These are phyloP conservation scores for Trichonephila clavata DNA, from an alignment of 1,140 invertebrate genomes.

Conservation along the genomic window DNA sequence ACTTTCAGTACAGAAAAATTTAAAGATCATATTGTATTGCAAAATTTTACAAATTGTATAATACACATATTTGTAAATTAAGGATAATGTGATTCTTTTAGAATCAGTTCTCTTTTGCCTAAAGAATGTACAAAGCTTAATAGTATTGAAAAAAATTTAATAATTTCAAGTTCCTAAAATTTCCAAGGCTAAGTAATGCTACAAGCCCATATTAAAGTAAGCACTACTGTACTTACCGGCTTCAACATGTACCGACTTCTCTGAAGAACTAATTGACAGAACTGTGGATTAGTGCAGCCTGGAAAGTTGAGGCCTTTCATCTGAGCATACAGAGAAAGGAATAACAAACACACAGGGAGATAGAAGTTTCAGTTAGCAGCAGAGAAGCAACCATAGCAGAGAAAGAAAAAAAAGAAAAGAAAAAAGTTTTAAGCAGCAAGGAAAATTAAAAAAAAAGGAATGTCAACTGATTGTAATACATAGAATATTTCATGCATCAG, in stretches of 20 bases:
- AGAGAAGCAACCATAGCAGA: constrained; percentile 54
- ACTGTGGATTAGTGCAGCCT: constrained; percentile 95
- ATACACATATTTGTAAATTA: too few species aligned
- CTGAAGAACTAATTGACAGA: constrained; percentile 96
- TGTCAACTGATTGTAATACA: background rate
- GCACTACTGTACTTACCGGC: constrained; percentile 89
- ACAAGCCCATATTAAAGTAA: too few species aligned
- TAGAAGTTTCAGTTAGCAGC: constrained; percentile 60
- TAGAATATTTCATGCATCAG: background rate
- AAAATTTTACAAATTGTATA: too few species aligned
- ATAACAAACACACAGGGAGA: constrained; percentile 42
- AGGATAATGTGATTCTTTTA: too few species aligned
- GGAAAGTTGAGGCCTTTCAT: constrained; percentile 86
- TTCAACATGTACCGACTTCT: constrained; percentile 95
- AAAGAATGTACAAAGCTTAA: too few species aligned
- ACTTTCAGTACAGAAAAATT: too few species aligned
- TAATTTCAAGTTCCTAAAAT: too few species aligned
- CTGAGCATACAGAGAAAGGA: constrained; percentile 61
- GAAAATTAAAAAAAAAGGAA: background rate
- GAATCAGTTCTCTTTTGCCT: too few species aligned
- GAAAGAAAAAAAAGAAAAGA: background rate
- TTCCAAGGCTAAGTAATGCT: too few species aligned
- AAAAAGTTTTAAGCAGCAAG: constrained; percentile 37
- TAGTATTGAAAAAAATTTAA: too few species aligned
- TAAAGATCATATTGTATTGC: too few species aligned